These are phyloP conservation scores for Gryllus bimaculatus DNA, from an alignment of 1,140 invertebrate species.

Conservation along the genomic window DNA sequence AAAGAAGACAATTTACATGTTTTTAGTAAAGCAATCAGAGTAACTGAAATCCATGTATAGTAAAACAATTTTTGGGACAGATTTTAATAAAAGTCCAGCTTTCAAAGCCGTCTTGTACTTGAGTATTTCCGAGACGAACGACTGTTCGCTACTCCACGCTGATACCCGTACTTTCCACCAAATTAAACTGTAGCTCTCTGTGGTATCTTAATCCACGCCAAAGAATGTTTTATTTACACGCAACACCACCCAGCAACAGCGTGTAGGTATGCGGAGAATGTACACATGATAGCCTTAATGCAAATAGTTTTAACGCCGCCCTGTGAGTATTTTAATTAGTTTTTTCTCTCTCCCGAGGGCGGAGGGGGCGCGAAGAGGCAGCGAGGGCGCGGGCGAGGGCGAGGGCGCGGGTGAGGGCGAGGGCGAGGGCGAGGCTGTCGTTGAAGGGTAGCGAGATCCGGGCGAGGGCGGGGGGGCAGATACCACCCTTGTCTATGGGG, in stretches of 20 bases:
- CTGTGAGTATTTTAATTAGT: neutral
- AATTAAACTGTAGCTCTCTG: neutral
- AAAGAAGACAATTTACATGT: too few relatives aligned
- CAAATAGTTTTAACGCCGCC: neutral
- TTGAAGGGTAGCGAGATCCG: neutral
- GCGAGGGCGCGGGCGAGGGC: neutral
- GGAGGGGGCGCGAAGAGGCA: neutral
- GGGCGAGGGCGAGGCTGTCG: neutral
- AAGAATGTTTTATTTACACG: constrained; percentile 5
- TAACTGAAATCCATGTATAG: too few relatives aligned
- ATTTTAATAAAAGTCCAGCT: too few relatives aligned
- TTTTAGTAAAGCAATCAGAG: too few relatives aligned
- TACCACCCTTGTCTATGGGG: neutral
- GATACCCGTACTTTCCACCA: neutral
- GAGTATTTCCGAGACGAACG: too few relatives aligned
- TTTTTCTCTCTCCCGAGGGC: neutral
- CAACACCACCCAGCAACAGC: neutral
- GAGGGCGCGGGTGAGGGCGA: neutral
- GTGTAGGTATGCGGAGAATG: neutral
- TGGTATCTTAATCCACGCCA: neutral
- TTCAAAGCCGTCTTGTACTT: too few relatives aligned
- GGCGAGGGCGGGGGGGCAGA: neutral
- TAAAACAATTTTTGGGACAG: too few relatives aligned
- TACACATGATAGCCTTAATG: neutral
- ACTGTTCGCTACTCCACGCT: neutral